phyloP scores from a whole-genome alignment of 2,113 vertebrate genomes.

The Dascyllus trimaculatus region DNA sequence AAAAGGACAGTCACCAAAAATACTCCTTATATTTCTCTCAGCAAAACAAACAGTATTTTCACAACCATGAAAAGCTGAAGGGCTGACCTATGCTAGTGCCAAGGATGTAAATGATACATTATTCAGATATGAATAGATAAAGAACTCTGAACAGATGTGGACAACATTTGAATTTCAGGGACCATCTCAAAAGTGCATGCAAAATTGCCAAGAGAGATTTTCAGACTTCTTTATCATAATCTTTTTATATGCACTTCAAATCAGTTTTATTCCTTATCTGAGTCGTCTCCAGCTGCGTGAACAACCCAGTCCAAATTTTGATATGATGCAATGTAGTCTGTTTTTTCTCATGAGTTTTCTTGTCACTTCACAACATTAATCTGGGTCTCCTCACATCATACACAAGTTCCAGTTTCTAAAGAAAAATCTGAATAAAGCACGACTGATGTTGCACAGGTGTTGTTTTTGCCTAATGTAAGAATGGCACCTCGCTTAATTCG shows the following conservation, averaged over 20 bases:
- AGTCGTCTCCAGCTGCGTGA: not conserved
- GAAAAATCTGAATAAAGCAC: not conserved
- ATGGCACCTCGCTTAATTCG: too few relatives aligned
- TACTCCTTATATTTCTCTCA: constrained; percentile 15
- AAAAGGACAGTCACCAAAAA: constrained; percentile 5
- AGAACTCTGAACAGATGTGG: not conserved
- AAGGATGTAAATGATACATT: not conserved
- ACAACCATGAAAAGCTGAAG: not conserved
- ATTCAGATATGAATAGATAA: not conserved
- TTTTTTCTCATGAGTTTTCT: not conserved
- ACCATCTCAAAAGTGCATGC: too few relatives aligned
- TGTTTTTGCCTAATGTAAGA: not conserved
- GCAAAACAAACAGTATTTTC: constrained; percentile 10
- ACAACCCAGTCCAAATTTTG: not conserved
- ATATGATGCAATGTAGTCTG: not conserved
- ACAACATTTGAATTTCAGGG: constrained; percentile 1
- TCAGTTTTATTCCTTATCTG: too few relatives aligned
- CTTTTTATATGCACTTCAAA: too few relatives aligned
- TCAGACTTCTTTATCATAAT: too few relatives aligned
- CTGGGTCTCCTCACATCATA: not conserved
- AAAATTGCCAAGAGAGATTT: too few relatives aligned
- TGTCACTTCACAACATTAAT: not conserved
- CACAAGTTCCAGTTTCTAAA: not conserved
- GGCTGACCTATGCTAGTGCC: not conserved
- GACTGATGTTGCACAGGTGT: not conserved